Evolutionary conservation across 2,113 vertebrate genomes (phyloP).

Genomic region (Gnathonemus echidnorhynchus): DNA sequence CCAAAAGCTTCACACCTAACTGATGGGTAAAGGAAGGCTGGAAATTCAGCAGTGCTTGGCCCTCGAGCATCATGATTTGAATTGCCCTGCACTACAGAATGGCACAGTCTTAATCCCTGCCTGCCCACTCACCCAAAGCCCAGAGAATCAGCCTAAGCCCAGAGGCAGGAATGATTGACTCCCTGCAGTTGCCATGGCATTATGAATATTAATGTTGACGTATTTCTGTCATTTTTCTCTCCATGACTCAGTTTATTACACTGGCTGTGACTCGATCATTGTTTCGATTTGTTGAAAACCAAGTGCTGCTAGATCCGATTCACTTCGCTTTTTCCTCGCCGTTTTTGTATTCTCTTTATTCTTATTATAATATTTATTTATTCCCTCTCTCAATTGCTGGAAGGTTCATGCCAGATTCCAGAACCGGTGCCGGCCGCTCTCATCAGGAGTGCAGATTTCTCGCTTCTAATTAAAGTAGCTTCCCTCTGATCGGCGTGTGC

Average conservation of each 20-base stretch:
- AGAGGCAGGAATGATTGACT: background rate
- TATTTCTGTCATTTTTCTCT: background rate
- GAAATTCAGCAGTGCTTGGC: background rate
- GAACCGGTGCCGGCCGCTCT: constrained; percentile 3
- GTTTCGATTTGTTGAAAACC: background rate
- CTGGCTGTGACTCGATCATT: background rate
- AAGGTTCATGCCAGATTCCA: background rate
- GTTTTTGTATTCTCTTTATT: background rate
- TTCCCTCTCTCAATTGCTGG: background rate
- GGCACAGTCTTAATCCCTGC: background rate
- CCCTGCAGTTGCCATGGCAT: background rate
- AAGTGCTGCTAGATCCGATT: background rate
- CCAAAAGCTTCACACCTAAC: background rate
- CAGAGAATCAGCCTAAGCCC: background rate
- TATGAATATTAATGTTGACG: constrained; percentile 4
- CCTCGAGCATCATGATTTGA: background rate
- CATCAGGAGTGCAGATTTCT: constrained; percentile 12
- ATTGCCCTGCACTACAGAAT: background rate
- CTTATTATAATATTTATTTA: background rate
- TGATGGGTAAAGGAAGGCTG: background rate
- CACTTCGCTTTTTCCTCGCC: background rate
- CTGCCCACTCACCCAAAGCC: background rate
- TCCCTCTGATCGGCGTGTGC: constrained; percentile 6
- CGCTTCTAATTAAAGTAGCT: constrained; percentile 33
- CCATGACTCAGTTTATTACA: background rate